Percentiles rank a stretch among this genome's conserved stretches.
Conservation (phyloP, 2,113 vertebrate genomes). For the Pedetes capensis region DNA sequence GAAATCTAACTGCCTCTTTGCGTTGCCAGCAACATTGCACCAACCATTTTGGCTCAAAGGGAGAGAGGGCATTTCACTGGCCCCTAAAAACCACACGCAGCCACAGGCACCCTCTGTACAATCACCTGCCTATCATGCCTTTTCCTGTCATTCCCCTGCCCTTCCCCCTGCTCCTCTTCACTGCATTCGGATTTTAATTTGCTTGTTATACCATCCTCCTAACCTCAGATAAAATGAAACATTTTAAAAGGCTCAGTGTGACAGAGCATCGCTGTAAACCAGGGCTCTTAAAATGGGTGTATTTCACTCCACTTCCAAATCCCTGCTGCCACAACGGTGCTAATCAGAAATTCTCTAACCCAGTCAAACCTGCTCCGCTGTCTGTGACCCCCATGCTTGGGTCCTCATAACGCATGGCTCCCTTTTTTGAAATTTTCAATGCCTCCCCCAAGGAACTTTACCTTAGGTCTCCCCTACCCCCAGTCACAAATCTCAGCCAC, state of each 20-base stretch:
- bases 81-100: neutral
- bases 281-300: neutral
- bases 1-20: constrained; percentile 31
- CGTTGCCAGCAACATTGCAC: neutral
- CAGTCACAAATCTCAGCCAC: neutral
- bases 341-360: neutral
- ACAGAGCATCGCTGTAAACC: neutral
- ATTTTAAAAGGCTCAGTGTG: neutral
- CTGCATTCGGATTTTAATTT: constrained; percentile 10
- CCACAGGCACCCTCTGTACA: rapidly evolving
- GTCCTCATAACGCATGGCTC: neutral
- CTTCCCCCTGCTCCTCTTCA: neutral
- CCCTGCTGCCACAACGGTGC: rapidly evolving
- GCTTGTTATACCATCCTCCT: neutral
- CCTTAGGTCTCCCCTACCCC: neutral
- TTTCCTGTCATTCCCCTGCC: neutral
- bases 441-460: neutral
- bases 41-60: neutral
- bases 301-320: neutral
- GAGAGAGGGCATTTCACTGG: neutral
- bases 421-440: neutral
- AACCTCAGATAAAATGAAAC: neutral
- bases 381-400: neutral
- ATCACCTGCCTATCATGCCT: neutral
- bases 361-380: neutral